Percentiles rank a stretch among this genome's conserved stretches.
Evolutionary conservation across 2,113 vertebrate species (phyloP).

Genomic region (Aspidoscelis tigris): DNA sequence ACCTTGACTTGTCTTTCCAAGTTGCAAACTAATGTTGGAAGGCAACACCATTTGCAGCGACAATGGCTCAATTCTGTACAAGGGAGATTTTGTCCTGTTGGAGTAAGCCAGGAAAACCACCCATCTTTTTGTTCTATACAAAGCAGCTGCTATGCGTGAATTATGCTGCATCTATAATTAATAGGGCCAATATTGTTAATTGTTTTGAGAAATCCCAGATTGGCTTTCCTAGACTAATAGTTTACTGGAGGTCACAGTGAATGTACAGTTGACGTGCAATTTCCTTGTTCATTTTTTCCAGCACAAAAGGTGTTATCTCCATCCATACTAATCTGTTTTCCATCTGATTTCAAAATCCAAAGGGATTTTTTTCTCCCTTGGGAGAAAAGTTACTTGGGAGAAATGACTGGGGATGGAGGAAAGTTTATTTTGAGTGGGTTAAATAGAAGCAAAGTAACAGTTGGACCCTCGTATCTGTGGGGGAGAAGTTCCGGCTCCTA

Average conservation of each 20-base stretch:
- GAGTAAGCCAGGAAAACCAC: conserved; percentile 16
- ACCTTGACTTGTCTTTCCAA: conserved; percentile 36
- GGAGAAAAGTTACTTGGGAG: not conserved
- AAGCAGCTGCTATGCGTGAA: conserved; percentile 14
- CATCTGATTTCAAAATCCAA: not conserved
- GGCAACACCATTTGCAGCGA: conserved; percentile 17
- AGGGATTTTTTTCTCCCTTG: not conserved
- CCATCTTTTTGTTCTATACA: conserved; percentile 22
- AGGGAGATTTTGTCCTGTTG: conserved; percentile 6
- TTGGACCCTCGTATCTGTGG: too few relatives aligned
- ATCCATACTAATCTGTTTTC: not conserved
- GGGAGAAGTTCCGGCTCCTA: too few relatives aligned
- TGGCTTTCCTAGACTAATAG: not conserved
- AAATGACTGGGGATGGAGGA: not conserved
- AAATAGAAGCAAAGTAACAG: not conserved
- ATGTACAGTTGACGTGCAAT: not conserved
- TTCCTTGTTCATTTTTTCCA: not conserved
- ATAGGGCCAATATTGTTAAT: conserved; percentile 14
- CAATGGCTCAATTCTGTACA: conserved; percentile 25
- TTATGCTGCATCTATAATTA: conserved; percentile 28
- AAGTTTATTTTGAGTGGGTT: not conserved
- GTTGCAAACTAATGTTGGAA: conserved; percentile 25
- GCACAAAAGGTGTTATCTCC: not conserved
- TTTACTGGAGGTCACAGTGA: not conserved
- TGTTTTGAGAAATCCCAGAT: conserved; percentile 4